These are phyloP conservation scores for Vidua chalybeata DNA, from an alignment of 2,113 vertebrate species.

Conservation along the genomic window DNA sequence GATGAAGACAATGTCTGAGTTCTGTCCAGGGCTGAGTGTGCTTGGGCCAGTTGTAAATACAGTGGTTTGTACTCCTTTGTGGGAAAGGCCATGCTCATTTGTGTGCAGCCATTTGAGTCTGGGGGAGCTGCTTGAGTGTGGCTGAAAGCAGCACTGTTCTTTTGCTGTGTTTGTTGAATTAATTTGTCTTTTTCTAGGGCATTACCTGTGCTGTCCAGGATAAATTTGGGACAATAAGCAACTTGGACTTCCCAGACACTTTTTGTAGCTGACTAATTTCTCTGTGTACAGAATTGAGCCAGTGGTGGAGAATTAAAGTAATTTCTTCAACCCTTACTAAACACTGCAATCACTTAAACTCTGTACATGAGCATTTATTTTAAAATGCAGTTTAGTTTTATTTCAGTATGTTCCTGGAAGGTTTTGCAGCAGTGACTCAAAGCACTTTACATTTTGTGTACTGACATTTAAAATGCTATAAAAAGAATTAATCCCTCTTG, in stretches of 20 bases:
- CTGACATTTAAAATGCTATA: background rate
- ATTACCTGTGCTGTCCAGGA: background rate
- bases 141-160: background rate
- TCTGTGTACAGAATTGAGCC: background rate
- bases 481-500: background rate
- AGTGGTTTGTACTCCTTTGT: background rate
- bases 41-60: background rate
- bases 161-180: background rate
- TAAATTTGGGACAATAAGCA: background rate
- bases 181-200: background rate
- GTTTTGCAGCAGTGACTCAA: background rate
- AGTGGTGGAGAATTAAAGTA: background rate
- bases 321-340: background rate
- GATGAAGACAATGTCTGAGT: background rate
- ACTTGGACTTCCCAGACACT: background rate
- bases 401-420: background rate
- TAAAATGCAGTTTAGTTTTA: background rate
- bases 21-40: background rate
- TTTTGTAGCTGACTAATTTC: background rate
- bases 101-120: background rate
- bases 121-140: background rate
- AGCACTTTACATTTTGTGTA: conserved; percentile 8
- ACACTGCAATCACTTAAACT: background rate
- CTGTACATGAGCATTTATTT: background rate
- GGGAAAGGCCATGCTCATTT: background rate